A percentile compares a stretch with the other conserved stretches of the same genome.
phyloP scores from a whole-genome alignment of 2,797 vertebrate species.

The Hydrocynus forskahlii region DNA sequence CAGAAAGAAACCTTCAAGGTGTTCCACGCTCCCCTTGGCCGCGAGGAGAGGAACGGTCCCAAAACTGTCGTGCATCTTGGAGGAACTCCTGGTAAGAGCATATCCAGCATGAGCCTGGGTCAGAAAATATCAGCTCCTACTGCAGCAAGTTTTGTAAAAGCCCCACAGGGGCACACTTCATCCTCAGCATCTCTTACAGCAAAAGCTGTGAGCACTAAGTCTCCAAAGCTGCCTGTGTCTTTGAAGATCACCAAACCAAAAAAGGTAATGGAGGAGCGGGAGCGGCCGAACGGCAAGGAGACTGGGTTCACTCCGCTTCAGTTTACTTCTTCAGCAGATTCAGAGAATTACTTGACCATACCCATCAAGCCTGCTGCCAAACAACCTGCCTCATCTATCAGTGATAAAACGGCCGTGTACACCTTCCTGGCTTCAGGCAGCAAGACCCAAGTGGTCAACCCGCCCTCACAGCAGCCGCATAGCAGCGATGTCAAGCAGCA shows the following conservation, averaged over 20 bases:
- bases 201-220: slow-evolving; percentile 60
- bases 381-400: slow-evolving; percentile 12
- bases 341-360: slow-evolving; percentile 86
- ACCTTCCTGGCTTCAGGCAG: slow-evolving; percentile 40
- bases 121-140: slow-evolving; percentile 58
- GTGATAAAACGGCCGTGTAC: slow-evolving; percentile 61
- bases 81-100: slow-evolving; percentile 56
- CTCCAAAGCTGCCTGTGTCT: slow-evolving; percentile 64
- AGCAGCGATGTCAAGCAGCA: slow-evolving; percentile 48
- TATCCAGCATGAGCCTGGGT: slow-evolving; percentile 56
- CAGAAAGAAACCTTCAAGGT: slow-evolving; percentile 42
- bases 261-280: slow-evolving; percentile 34
- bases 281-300: slow-evolving; percentile 41
- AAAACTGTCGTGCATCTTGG: slow-evolving; percentile 51
- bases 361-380: slow-evolving; percentile 77
- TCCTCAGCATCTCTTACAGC: slow-evolving; percentile 54
- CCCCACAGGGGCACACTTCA: slow-evolving; percentile 35
- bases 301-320: slow-evolving; percentile 54
- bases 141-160: slow-evolving; percentile 50
- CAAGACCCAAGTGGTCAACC: slow-evolving; percentile 50
- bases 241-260: slow-evolving; percentile 58
- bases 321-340: slow-evolving; percentile 65
- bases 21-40: slow-evolving; percentile 37
- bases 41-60: slow-evolving; percentile 47
- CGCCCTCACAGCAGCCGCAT: slow-evolving; percentile 32